Evolutionary conservation across 2,888 invertebrate genomes (phyloP), one percentile per base, ranked within the genome.

Genomic region (Balanococcus diminutus): DNA sequence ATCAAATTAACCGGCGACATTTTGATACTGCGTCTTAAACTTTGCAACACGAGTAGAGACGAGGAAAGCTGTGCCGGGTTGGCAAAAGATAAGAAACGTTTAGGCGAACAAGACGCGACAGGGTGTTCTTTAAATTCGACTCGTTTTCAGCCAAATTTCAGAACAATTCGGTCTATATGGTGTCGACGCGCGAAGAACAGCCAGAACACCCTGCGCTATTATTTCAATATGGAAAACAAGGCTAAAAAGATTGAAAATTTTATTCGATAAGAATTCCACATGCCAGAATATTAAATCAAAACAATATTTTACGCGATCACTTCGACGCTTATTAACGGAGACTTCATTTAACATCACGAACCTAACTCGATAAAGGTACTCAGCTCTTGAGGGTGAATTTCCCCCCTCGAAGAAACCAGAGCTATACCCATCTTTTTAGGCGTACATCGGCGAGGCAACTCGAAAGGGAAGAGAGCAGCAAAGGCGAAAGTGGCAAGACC

Each of bases 1-100:
- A n/a, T n/a, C n/a, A 67, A 67, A 67, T 67, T 67, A 67, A 67
- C 67, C 67, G 67, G 28, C 67, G 67, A 67, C 67, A 67, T 67
- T 67, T 67, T 67, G 67, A 67, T 67, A 67, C 67, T 67, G 67
- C 28, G 67, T 28, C 28, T 67, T 67, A 28, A 28, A 28, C 28
- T 67, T 28, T 14, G 9, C 22, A 56, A 56, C 22, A 56, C 56
- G 56, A 22, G 9, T n/a, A n/a, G 2, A 46, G 16, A 6, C 42
- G 42, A 39, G 2, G 19, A 56, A 22, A 56, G 22, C 56, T 56
- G 56, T 22, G 56, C 56, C 22, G 14, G n/a, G 46, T 2, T 14
- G 5, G 2, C 5, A 6, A 42, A 42, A 56, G 56, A 56, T 46
- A 46, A 46, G 46, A 46, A 46, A 46, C 16, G n/a, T 22, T 56